Evolutionary conservation across 2,888 invertebrate species (phyloP), one percentile per base, ranked within the genome.

Genomic region (Troides helena): DNA sequence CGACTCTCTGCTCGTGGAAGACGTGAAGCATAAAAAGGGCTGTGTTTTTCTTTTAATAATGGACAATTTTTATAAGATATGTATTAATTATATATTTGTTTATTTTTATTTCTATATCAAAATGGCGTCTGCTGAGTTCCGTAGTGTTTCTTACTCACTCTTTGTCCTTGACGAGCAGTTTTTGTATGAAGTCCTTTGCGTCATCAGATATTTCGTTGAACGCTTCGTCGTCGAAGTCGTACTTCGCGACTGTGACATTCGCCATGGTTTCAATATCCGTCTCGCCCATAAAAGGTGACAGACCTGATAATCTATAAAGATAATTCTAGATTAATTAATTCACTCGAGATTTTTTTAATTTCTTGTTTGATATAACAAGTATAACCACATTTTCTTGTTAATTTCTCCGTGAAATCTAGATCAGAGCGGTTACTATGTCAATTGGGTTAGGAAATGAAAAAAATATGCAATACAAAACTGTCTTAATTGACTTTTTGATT

Each of bases 221-320:
- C 71, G 98, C 97, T 87, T 99, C 98, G 85, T 99, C 99, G 80
- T 99, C 98, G 87, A 97, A 99, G 92, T 99, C 99, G 88, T 98
- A 99, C 85, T 98, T 98, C 64, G 98, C 98, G 78, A 98, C 95
- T 2, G 99, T 99, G 46, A 99, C 99, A 87, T 99, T 99, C n/a
- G 98, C 97, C 96, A 99, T 98, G 12, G 99, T 99, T 88, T 99
- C 98, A 77, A 98, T 96, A 87, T 99, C 99, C 62, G 97, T 98
- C 84, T 98, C 98, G 1, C 99, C 99, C 98, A 99, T 98, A 92
- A 99, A 99, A 18, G 99, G 99, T 8, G 99, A 99, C 71, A 99
- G 92, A 7, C 99, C 99, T 50, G 99, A 99, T 78, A 99, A 92
- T 77, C 97, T 97, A 87, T 56, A 85, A 86, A 62, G 57, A 68